Evolutionary conservation across 2,113 vertebrate species (phyloP).

Genomic region (Phylloscopus trochilus): DNA sequence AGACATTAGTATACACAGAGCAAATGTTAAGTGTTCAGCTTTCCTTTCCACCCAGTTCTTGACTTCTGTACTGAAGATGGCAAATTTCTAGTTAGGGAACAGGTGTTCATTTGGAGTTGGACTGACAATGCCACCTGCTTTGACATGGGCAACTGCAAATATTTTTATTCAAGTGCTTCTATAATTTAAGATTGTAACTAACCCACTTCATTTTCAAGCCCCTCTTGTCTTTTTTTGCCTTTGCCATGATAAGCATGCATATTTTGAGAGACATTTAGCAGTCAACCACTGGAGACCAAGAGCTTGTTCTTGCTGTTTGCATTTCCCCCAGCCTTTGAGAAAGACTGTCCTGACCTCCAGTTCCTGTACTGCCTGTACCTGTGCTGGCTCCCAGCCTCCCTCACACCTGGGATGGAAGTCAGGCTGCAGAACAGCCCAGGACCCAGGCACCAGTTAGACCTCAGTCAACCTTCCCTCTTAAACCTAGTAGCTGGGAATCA

Average conservation of each 20-base stretch:
- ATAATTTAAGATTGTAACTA: background rate
- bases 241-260: background rate
- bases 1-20: background rate
- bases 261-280: background rate
- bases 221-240: background rate
- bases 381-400: background rate
- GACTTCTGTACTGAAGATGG: background rate
- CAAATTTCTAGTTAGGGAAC: background rate
- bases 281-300: background rate
- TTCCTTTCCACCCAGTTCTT: background rate
- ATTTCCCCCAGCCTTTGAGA: background rate
- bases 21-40: background rate
- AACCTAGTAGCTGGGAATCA: background rate
- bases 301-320: background rate
- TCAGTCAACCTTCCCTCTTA: background rate
- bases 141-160: background rate
- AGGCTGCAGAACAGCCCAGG: background rate
- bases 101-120: background rate
- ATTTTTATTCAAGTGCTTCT: background rate
- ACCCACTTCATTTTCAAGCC: background rate
- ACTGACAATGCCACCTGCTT: background rate
- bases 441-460: accelerated
- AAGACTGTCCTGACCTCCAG: background rate
- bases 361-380: too few species aligned
- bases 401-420: background rate